A percentile compares a stretch with the other conserved stretches of the same genome.
phyloP scores from a whole-genome alignment of 2,113 vertebrate genomes.

The Gobius niger region DNA sequence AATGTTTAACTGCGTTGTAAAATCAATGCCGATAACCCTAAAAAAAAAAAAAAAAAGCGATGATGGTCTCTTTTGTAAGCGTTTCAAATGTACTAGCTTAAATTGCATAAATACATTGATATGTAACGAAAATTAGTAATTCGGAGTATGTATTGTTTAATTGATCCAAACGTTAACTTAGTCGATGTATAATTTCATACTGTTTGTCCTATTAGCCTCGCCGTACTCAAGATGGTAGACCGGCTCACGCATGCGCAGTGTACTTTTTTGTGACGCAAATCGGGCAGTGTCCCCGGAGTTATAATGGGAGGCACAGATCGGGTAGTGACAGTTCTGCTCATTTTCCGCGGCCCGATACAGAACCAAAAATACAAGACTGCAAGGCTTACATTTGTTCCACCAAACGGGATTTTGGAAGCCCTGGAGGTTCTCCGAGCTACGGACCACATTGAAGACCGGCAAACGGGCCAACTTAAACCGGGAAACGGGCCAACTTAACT shows the following conservation, averaged over 20 bases:
- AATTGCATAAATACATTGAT: background rate
- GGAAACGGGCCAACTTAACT: slow-evolving; percentile 44
- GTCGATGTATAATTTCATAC: background rate
- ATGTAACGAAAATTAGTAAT: background rate
- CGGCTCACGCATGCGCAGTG: slow-evolving; percentile 4
- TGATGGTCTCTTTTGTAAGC: too few species aligned
- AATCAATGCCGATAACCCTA: background rate
- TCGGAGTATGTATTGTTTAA: background rate
- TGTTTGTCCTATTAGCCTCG: background rate
- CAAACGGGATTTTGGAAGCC: background rate
- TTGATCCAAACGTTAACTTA: background rate
- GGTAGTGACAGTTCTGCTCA: slow-evolving; percentile 25
- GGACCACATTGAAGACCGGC: slow-evolving; percentile 9
- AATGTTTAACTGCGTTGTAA: background rate
- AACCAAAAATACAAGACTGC: slow-evolving; percentile 15
- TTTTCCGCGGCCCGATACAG: slow-evolving; percentile 38
- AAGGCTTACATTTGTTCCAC: background rate
- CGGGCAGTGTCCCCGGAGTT: background rate
- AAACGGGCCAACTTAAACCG: slow-evolving; percentile 40
- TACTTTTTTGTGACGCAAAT: background rate
- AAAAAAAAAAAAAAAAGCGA: background rate
- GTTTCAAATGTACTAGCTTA: background rate
- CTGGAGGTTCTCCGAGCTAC: background rate
- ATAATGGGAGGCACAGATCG: background rate
- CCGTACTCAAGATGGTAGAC: background rate